Evolutionary conservation across 2,888 invertebrate genomes (phyloP).

Genomic region (Linyphia triangularis): DNA sequence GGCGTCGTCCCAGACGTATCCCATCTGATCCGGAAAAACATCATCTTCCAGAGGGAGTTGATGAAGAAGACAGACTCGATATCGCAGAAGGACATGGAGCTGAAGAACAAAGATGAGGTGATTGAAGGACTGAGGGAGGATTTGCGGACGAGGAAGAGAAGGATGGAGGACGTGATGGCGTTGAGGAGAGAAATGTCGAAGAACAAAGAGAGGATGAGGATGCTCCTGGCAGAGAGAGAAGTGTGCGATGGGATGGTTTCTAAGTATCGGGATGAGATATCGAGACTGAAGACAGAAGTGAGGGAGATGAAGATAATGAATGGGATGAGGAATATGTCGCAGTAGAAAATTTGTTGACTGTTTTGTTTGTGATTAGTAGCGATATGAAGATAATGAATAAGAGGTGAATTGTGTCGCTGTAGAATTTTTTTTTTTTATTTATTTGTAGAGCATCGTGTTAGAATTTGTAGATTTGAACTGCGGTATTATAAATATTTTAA

Average conservation of each 20-base stretch:
- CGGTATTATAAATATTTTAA: too few relatives aligned
- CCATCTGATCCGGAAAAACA: not conserved
- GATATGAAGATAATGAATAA: too few relatives aligned
- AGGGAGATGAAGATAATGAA: not conserved
- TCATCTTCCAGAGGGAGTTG: not conserved
- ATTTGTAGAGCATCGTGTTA: too few relatives aligned
- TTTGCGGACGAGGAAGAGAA: not conserved
- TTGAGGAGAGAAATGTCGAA: not conserved
- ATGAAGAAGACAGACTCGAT: conserved; percentile 1
- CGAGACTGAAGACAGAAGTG: not conserved
- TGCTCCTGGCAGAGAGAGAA: not conserved
- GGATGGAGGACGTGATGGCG: not conserved
- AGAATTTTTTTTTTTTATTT: too few relatives aligned
- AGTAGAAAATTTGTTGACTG: too few relatives aligned
- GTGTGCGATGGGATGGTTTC: not conserved
- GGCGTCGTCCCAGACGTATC: not conserved
- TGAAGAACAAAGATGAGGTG: not conserved
- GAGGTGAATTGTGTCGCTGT: too few relatives aligned
- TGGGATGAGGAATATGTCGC: not conserved
- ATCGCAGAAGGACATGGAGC: not conserved
- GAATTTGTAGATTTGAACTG: too few relatives aligned
- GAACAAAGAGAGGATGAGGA: not conserved
- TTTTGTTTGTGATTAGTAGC: too few relatives aligned
- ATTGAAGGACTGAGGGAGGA: not conserved
- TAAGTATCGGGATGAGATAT: conserved; percentile 11